Evolutionary conservation across 2,888 invertebrate genomes (phyloP).

Genomic region (Dryobotodes eremita): DNA sequence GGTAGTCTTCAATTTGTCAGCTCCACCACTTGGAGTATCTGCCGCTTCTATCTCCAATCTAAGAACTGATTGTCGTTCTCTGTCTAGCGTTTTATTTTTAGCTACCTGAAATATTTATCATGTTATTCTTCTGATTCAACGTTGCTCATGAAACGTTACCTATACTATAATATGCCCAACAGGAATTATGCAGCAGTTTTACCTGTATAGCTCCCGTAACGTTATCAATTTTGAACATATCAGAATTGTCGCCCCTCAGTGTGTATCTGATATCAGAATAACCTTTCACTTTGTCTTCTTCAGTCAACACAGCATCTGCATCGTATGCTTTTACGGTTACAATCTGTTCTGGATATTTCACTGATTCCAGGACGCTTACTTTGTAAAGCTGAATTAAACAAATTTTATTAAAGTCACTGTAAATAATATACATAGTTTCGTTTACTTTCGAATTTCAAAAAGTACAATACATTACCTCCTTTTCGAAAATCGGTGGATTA

Average conservation of each 20-base stretch:
- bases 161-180: neutral
- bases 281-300: slow-evolving; percentile 90
- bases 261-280: slow-evolving; percentile 94
- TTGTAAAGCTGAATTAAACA: slow-evolving; percentile 91
- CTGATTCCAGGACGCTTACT: slow-evolving; percentile 93
- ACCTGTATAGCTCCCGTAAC: slow-evolving; percentile 93
- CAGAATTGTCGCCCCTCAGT: slow-evolving; percentile 93
- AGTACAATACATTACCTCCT: slow-evolving; percentile 83
- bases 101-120: slow-evolving; percentile 84
- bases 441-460: neutral
- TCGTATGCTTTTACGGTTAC: slow-evolving; percentile 93
- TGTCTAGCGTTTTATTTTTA: slow-evolving; percentile 92
- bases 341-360: slow-evolving; percentile 92
- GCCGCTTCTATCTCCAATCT: slow-evolving; percentile 93
- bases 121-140: too few species aligned
- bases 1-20: slow-evolving; percentile 92
- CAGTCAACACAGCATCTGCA: slow-evolving; percentile 91
- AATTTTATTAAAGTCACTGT: neutral
- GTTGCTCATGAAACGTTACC: neutral
- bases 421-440: too few species aligned
- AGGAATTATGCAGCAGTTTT: neutral
- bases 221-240: slow-evolving; percentile 93
- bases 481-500: slow-evolving; percentile 93
- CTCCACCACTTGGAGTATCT: slow-evolving; percentile 93
- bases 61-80: slow-evolving; percentile 93